These are phyloP conservation scores for Lutjanus erythropterus DNA, from an alignment of 2,113 vertebrate species.

Conservation along the genomic window DNA sequence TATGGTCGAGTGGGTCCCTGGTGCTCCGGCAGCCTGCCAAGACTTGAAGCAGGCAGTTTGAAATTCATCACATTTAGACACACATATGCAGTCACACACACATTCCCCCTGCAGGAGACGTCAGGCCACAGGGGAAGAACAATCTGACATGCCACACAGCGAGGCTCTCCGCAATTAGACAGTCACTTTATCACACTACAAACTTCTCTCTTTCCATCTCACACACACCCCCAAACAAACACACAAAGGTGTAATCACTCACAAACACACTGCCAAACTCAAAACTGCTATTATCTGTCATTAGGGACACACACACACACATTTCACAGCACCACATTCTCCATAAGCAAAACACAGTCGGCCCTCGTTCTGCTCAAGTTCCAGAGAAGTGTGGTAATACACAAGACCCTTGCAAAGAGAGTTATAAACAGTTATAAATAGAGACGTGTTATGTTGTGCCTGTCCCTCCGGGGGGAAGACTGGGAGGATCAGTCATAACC, in stretches of 20 bases:
- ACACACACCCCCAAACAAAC: conserved; percentile 47
- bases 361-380: conserved; percentile 11
- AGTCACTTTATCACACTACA: conserved; percentile 75
- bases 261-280: conserved; percentile 72
- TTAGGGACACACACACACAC: conserved; percentile 62
- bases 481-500: conserved; percentile 62
- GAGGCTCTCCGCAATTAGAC: conserved; percentile 78
- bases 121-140: conserved; percentile 79
- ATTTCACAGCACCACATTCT: conserved; percentile 41
- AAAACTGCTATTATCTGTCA: conserved; percentile 79
- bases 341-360: conserved; percentile 29
- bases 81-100: conserved; percentile 34
- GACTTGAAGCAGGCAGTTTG: conserved; percentile 69
- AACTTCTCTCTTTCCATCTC: conserved; percentile 60
- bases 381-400: conserved; percentile 39
- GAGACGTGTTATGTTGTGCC: conserved; percentile 52
- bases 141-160: conserved; percentile 73
- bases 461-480: conserved; percentile 43
- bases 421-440: conserved; percentile 64
- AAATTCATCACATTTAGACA: conserved; percentile 59
- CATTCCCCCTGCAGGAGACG: conserved; percentile 59
- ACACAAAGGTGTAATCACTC: conserved; percentile 75
- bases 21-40: conserved; percentile 75
- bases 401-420: conserved; percentile 22
- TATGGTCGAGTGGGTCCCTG: conserved; percentile 64